Evolutionary conservation across 2,113 vertebrate genomes (phyloP).

Genomic region (Calidris pugnax): DNA sequence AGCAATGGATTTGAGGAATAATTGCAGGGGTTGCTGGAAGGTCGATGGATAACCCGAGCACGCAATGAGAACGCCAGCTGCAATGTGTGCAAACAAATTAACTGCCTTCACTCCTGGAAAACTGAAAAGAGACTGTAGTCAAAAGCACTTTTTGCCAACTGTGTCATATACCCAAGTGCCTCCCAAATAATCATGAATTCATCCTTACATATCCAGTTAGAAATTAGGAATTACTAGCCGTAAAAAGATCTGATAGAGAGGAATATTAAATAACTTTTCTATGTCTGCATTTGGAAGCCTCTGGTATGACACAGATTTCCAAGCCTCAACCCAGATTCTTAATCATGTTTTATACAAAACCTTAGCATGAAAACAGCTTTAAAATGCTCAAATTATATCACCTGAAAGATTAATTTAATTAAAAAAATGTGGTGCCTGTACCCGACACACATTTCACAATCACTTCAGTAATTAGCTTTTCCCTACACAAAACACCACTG

Average conservation of each 20-base stretch:
- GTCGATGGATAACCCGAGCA: background rate
- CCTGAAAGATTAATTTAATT: conserved; percentile 12
- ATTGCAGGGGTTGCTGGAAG: background rate
- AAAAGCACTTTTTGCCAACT: background rate
- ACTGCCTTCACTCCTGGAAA: background rate
- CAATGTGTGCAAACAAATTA: background rate
- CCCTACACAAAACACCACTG: background rate
- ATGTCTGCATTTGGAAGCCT: background rate
- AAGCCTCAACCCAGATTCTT: background rate
- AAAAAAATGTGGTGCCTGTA: background rate
- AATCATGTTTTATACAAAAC: background rate
- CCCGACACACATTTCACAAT: background rate
- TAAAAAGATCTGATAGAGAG: background rate
- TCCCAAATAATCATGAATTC: background rate
- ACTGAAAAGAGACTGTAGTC: background rate
- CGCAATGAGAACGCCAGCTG: background rate
- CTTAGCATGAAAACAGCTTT: background rate
- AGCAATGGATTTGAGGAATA: background rate
- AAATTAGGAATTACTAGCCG: background rate
- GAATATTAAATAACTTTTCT: background rate
- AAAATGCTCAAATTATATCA: conserved; percentile 11
- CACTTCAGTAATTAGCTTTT: background rate
- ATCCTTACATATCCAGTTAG: background rate
- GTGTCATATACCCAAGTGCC: background rate
- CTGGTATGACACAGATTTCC: background rate